Evolutionary conservation across 1,140 invertebrate genomes (phyloP).

Genomic region (Drosophila bocqueti): DNA sequence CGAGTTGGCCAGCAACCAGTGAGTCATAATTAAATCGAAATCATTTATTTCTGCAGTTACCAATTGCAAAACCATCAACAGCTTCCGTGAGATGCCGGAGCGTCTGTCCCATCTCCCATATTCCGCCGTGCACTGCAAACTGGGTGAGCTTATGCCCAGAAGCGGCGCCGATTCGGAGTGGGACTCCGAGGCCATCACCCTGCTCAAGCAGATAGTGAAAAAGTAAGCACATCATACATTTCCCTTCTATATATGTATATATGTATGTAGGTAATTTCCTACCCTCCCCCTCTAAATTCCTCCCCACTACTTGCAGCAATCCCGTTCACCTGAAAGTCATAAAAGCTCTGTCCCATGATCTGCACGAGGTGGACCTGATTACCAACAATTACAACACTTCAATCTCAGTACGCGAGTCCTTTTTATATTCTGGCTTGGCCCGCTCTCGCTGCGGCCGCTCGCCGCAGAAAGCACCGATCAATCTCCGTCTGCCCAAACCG

Average conservation of each 20-base stretch:
- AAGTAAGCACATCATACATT: constrained; percentile 35
- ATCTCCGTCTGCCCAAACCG: constrained; percentile 23
- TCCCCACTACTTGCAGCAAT: constrained; percentile 8
- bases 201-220: constrained; percentile 59
- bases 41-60: too few species aligned
- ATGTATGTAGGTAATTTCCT: too few species aligned
- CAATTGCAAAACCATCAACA: constrained; percentile 8
- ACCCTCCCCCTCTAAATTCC: neutral
- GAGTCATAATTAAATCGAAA: neutral
- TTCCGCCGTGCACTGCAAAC: constrained; percentile 60
- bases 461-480: constrained; percentile 1
- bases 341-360: neutral
- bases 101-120: constrained; percentile 40
- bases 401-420: constrained; percentile 71
- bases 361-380: constrained; percentile 60
- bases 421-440: constrained; percentile 76
- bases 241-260: too few species aligned
- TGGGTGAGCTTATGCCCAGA: constrained; percentile 60
- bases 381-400: constrained; percentile 27
- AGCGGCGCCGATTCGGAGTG: constrained; percentile 27
- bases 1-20: constrained; percentile 30
- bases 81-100: constrained; percentile 53
- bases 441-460: neutral
- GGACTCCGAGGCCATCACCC: constrained; percentile 41
- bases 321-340: constrained; percentile 26